These are phyloP conservation scores for Stercorarius parasiticus DNA, from an alignment of 2,113 vertebrate genomes.

Conservation along the genomic window DNA sequence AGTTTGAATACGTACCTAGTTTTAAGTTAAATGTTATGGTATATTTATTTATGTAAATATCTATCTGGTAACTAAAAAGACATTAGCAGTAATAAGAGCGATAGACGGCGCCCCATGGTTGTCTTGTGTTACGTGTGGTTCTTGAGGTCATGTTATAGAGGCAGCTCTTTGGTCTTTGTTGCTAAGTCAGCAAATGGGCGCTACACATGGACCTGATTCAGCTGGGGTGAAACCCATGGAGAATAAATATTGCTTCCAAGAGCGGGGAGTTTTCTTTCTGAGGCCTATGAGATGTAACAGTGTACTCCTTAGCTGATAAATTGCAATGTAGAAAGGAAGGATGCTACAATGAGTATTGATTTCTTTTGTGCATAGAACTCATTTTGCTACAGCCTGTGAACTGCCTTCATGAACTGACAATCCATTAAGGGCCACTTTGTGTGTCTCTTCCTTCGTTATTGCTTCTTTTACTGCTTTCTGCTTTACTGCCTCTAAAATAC, in stretches of 20 bases:
- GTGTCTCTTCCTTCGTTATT: conserved; percentile 70
- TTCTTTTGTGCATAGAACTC: conserved; percentile 70
- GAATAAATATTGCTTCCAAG: conserved; percentile 35
- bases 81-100: not conserved
- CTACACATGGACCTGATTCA: not conserved
- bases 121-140: rapidly evolving
- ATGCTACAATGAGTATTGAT: conserved; percentile 73
- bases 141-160: not conserved
- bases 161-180: not conserved
- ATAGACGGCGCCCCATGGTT: too few relatives aligned
- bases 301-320: conserved; percentile 64
- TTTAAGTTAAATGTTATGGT: not conserved
- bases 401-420: conserved; percentile 65
- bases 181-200: not conserved
- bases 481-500: conserved; percentile 70
- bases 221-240: not conserved
- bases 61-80: not conserved
- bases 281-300: conserved; percentile 58
- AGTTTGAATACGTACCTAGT: not conserved
- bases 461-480: conserved; percentile 70
- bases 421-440: conserved; percentile 71
- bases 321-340: conserved; percentile 55
- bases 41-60: not conserved
- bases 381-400: conserved; percentile 68
- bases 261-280: conserved; percentile 6